Percentiles rank a stretch among this genome's conserved stretches.
Evolutionary conservation across 2,113 vertebrate species (phyloP).

Genomic region (Neoarius graeffei): DNA sequence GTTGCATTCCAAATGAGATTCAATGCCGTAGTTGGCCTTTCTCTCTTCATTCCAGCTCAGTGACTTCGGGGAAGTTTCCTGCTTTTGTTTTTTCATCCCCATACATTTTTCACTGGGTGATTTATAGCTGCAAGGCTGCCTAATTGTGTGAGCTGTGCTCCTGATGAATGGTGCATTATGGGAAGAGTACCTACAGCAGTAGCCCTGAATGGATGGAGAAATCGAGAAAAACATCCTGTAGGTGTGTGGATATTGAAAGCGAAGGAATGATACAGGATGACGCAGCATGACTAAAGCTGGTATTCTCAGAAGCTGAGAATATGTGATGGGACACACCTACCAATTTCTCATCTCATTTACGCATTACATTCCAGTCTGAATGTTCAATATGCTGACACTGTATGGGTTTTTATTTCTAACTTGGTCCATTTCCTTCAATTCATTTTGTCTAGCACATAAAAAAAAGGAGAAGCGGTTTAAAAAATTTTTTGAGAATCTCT

Average conservation of each 20-base stretch:
- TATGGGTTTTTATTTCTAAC: neutral
- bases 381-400: neutral
- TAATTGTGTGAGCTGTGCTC: constrained; percentile 48
- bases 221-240: constrained; percentile 8
- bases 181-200: constrained; percentile 41
- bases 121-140: constrained; percentile 30
- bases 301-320: constrained; percentile 11
- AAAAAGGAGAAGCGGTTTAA: neutral
- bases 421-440: neutral
- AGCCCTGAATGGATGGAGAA: constrained; percentile 29
- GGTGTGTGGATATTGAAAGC: constrained; percentile 18
- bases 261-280: constrained; percentile 27
- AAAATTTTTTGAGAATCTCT: neutral
- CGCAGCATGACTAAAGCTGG: constrained; percentile 19
- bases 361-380: neutral
- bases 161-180: constrained; percentile 52
- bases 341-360: neutral
- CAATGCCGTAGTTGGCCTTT: constrained; percentile 37
- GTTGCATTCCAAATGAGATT: constrained; percentile 62
- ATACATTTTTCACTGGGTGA: constrained; percentile 46
- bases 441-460: neutral
- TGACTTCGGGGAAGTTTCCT: constrained; percentile 39
- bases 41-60: constrained; percentile 3
- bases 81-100: constrained; percentile 33
- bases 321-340: constrained; percentile 11